A percentile compares a stretch with the other conserved stretches of the same genome.
Evolutionary conservation across 2,888 invertebrate genomes (phyloP).

Genomic region (Esperia sulphurella): DNA sequence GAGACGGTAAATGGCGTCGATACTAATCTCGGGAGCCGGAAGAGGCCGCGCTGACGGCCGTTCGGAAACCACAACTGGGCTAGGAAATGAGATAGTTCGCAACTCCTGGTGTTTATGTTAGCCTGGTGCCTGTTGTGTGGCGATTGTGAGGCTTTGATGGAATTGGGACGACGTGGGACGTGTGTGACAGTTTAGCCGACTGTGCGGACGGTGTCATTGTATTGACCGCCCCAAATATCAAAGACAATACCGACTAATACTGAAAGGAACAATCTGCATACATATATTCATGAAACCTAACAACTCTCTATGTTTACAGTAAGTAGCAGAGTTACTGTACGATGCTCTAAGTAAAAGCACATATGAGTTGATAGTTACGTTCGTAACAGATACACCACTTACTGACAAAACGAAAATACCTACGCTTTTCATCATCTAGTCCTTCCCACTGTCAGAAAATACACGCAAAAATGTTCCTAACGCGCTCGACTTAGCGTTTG

Average conservation of each 20-base stretch:
- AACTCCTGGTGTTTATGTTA: slow-evolving; percentile 49
- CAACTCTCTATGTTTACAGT: too few species aligned
- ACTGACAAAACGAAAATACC: too few species aligned
- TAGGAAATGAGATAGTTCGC: slow-evolving; percentile 77
- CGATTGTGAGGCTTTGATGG: slow-evolving; percentile 36
- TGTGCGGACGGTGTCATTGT: slow-evolving; percentile 1
- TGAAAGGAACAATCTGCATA: background rate
- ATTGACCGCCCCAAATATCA: background rate
- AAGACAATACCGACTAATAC: background rate
- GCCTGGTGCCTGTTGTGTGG: slow-evolving; percentile 32
- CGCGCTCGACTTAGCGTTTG: too few species aligned
- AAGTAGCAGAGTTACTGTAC: too few species aligned
- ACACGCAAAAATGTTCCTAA: too few species aligned
- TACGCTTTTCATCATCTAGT: too few species aligned
- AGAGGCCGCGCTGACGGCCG: slow-evolving; percentile 64
- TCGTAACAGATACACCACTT: too few species aligned
- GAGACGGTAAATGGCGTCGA: slow-evolving; percentile 71
- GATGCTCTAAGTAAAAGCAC: too few species aligned
- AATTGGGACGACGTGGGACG: slow-evolving; percentile 41
- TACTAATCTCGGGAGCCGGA: slow-evolving; percentile 77
- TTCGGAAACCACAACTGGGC: slow-evolving; percentile 75
- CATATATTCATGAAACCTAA: too few species aligned
- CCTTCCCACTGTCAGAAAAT: too few species aligned
- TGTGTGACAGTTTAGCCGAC: slow-evolving; percentile 6
- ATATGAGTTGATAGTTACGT: too few species aligned